phyloP scores from a whole-genome alignment of 37 sponge, comb jelly and placozoan species.

The Hexactinellida sp. region DNA sequence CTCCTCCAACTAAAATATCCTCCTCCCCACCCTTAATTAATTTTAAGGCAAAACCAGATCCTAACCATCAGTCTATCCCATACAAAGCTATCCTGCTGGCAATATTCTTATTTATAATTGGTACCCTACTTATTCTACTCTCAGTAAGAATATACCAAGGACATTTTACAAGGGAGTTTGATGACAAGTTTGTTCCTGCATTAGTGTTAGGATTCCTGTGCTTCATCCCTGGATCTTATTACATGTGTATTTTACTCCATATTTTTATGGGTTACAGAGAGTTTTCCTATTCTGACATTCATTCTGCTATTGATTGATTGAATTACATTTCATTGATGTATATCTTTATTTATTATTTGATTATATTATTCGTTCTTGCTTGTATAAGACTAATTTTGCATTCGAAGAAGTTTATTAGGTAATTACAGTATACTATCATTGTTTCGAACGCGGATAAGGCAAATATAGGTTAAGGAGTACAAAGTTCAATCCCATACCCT shows the following conservation, averaged over 20 bases:
- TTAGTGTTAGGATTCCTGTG: not conserved
- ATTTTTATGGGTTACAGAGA: not conserved
- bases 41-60: not conserved
- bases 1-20: slow-evolving; percentile 9
- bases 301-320: not conserved
- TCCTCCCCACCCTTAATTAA: not conserved
- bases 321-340: not conserved
- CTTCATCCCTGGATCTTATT: slow-evolving; percentile 7
- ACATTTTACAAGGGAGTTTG: not conserved
- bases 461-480: too few species aligned
- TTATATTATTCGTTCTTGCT: too few species aligned
- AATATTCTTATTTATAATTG: not conserved
- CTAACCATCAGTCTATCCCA: not conserved
- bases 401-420: too few species aligned
- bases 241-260: not conserved
- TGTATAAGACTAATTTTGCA: too few species aligned
- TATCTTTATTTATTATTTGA: not conserved
- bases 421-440: too few species aligned
- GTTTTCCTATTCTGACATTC: not conserved
- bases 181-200: slow-evolving; percentile 1
- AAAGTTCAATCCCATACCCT: too few species aligned
- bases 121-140: not conserved
- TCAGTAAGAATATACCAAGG: not conserved
- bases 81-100: not conserved
- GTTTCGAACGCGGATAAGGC: too few species aligned